Percentiles rank a stretch among this genome's conserved stretches.
Conservation (phyloP, 2,888 invertebrate species). For the Dynastes maya region DNA sequence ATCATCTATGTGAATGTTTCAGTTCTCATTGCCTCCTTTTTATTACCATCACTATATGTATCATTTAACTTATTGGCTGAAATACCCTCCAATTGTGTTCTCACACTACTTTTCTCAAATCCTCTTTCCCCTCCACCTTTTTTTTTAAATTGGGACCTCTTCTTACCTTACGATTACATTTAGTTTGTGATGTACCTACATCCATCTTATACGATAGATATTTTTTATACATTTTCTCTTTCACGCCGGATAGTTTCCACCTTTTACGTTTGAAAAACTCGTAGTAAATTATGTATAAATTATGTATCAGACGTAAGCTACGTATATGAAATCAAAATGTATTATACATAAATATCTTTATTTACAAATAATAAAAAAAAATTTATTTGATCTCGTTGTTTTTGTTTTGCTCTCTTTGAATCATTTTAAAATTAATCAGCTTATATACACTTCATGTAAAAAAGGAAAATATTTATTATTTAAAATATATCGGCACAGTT, state of each 20-base stretch:
- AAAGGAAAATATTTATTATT: slow-evolving; percentile 7
- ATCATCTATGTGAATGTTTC: not conserved
- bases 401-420: not conserved
- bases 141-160: not conserved
- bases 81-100: slow-evolving; percentile 40
- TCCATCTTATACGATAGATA: slow-evolving; percentile 11
- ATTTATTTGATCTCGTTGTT: slow-evolving; percentile 28
- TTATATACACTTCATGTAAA: too few relatives aligned
- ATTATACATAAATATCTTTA: slow-evolving; percentile 39
- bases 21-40: slow-evolving; percentile 25
- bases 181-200: slow-evolving; percentile 1
- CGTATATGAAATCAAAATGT: slow-evolving; percentile 43
- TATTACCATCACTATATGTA: slow-evolving; percentile 2
- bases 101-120: not conserved
- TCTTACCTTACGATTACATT: too few relatives aligned
- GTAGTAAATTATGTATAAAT: slow-evolving; percentile 16
- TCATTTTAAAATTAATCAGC: too few relatives aligned
- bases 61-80: slow-evolving; percentile 47
- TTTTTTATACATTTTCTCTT: slow-evolving; percentile 16
- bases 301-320: slow-evolving; percentile 19
- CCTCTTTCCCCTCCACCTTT: slow-evolving; percentile 6
- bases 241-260: not conserved
- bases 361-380: slow-evolving; percentile 24
- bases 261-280: slow-evolving; percentile 32
- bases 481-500: slow-evolving; percentile 14